Evolutionary conservation across 2,888 invertebrate genomes (phyloP).

Genomic region (Drosophila villosipedis): DNA sequence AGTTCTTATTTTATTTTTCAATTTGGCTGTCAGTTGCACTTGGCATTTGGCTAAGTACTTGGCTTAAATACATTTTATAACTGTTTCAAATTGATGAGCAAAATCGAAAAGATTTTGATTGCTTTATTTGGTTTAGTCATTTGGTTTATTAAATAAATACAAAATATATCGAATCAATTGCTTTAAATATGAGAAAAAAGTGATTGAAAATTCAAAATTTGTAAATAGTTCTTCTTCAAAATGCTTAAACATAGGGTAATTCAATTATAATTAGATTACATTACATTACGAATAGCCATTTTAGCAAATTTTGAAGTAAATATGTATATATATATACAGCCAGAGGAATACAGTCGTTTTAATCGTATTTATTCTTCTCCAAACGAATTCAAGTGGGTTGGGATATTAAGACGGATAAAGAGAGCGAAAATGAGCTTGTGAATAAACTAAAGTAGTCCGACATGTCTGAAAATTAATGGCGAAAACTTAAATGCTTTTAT

Average conservation of each 20-base stretch:
- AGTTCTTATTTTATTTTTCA: constrained; percentile 14
- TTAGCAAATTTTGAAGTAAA: background rate
- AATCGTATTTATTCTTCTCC: background rate
- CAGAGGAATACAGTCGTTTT: no score
- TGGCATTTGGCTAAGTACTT: constrained; percentile 12
- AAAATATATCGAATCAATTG: background rate
- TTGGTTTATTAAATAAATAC: background rate
- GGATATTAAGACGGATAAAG: background rate
- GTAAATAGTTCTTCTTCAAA: background rate
- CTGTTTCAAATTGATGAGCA: background rate
- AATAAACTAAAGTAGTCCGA: background rate
- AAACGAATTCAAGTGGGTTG: background rate
- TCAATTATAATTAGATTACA: background rate
- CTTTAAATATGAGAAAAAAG: background rate
- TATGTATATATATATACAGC: background rate
- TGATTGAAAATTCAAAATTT: background rate
- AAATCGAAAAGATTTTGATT: background rate
- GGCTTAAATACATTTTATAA: background rate
- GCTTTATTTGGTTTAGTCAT: background rate
- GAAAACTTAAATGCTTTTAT: constrained; percentile 49
- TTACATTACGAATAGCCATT: background rate
- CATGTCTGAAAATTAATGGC: constrained; percentile 19
- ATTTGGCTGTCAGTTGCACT: constrained; percentile 30
- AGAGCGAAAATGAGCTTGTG: background rate
- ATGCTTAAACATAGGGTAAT: background rate